Evolutionary conservation across 2,113 vertebrate genomes (phyloP).

Genomic region (Sinocyclocheilus maitianheensis): DNA sequence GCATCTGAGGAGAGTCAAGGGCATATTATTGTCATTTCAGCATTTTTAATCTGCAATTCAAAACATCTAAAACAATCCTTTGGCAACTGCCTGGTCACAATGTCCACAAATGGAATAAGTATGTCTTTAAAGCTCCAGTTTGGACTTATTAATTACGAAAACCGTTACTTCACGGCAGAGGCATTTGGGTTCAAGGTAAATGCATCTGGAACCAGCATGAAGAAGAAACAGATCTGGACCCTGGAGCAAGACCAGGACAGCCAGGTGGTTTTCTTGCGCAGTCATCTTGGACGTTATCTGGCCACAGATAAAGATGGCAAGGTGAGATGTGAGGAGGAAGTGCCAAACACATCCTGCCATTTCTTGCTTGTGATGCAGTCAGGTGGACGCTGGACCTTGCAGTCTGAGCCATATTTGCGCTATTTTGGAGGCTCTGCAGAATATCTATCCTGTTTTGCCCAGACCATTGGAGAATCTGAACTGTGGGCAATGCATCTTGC

Average conservation of each 20-base stretch:
- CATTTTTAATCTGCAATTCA: slow-evolving; percentile 43
- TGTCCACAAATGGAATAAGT: slow-evolving; percentile 90
- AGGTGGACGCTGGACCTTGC: slow-evolving; percentile 93
- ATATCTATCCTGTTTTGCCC: slow-evolving; percentile 91
- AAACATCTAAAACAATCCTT: slow-evolving; percentile 34
- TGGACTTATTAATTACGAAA: slow-evolving; percentile 87
- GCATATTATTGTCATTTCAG: slow-evolving; percentile 37
- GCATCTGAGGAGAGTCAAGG: neutral
- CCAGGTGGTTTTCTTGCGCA: slow-evolving; percentile 87
- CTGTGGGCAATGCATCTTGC: slow-evolving; percentile 94
- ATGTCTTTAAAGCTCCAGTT: slow-evolving; percentile 93
- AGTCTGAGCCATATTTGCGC: slow-evolving; percentile 85
- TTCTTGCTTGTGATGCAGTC: slow-evolving; percentile 89
- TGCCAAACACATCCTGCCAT: slow-evolving; percentile 80
- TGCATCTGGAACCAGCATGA: slow-evolving; percentile 88
- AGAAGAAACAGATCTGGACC: slow-evolving; percentile 95
- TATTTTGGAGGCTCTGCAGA: slow-evolving; percentile 92
- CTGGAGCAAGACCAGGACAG: slow-evolving; percentile 87
- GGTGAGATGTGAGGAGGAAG: slow-evolving; percentile 85
- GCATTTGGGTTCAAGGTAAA: slow-evolving; percentile 96
- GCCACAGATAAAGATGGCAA: slow-evolving; percentile 87
- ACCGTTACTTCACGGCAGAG: slow-evolving; percentile 92
- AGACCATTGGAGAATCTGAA: slow-evolving; percentile 84
- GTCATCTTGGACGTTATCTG: slow-evolving; percentile 92
- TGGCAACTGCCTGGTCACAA: slow-evolving; percentile 64